These are phyloP conservation scores for Rousettus leschenaultii DNA, from an alignment of 2,113 vertebrate genomes.

Conservation along the genomic window DNA sequence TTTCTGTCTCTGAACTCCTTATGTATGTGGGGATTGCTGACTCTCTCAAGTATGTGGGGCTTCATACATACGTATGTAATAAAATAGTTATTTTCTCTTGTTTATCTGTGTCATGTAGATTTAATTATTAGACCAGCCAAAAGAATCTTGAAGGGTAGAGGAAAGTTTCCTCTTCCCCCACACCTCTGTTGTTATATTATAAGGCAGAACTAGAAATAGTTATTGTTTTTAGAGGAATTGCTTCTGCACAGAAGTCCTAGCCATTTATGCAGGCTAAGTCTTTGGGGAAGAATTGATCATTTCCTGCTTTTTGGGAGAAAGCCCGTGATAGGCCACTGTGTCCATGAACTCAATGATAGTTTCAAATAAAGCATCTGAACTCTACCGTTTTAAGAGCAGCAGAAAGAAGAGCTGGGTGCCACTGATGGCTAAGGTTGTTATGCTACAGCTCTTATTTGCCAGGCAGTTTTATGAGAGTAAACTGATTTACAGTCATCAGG, in stretches of 20 bases:
- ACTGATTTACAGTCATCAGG: constrained; percentile 3
- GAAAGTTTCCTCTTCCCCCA: neutral
- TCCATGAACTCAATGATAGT: constrained; percentile 7
- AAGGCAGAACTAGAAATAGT: neutral
- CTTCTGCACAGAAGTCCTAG: neutral
- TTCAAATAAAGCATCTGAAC: constrained; percentile 32
- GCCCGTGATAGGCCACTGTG: neutral
- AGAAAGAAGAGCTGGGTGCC: neutral
- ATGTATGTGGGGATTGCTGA: neutral
- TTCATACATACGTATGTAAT: neutral
- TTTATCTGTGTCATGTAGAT: neutral
- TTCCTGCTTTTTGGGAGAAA: constrained; percentile 11
- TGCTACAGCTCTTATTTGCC: neutral
- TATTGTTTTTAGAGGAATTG: constrained; percentile 22
- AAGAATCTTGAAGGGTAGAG: neutral
- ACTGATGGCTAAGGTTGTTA: neutral
- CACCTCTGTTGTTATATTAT: neutral
- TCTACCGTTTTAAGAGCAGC: neutral
- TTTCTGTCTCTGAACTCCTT: neutral
- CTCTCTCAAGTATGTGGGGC: neutral
- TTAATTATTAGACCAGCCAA: too few species aligned
- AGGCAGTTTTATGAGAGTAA: constrained; percentile 22
- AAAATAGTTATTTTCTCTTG: neutral
- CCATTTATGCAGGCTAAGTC: neutral
- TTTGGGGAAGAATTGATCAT: constrained; percentile 31